Evolutionary conservation across 2,888 invertebrate genomes (phyloP).

Genomic region (Nineta flava): DNA sequence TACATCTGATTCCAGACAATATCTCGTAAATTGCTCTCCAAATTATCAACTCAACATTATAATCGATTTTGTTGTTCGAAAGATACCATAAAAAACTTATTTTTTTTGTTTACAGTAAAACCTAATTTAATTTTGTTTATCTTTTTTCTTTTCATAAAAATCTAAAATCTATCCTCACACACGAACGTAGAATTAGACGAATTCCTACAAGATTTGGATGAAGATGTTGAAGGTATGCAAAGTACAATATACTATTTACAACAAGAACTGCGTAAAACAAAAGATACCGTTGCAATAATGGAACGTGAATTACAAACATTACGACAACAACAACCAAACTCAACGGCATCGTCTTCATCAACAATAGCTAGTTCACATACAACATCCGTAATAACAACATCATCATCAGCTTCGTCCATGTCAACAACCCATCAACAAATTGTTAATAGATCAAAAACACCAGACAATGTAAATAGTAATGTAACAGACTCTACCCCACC

Average conservation of each 20-base stretch:
- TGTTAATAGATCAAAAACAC: not conserved
- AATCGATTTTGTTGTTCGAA: too few relatives aligned
- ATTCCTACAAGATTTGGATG: conserved; percentile 88
- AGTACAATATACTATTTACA: conserved; percentile 89
- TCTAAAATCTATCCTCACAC: too few relatives aligned
- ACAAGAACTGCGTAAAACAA: conserved; percentile 75
- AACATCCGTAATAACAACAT: not conserved
- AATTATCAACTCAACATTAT: too few relatives aligned
- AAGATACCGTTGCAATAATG: conserved; percentile 46
- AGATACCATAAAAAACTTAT: too few relatives aligned
- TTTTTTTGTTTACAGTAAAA: too few relatives aligned
- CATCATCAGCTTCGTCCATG: too few relatives aligned
- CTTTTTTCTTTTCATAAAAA: not conserved
- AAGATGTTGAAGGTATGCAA: conserved; percentile 97
- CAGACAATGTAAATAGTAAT: not conserved
- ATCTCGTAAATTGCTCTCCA: too few relatives aligned
- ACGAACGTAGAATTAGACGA: conserved; percentile 72
- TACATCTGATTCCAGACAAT: too few relatives aligned
- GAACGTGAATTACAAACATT: conserved; percentile 37
- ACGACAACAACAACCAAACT: conserved; percentile 4
- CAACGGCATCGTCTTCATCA: too few relatives aligned
- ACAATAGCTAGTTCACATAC: not conserved
- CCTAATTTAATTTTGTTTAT: not conserved
- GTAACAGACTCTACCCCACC: not conserved
- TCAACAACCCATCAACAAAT: too few relatives aligned